Evolutionary conservation across 2,797 vertebrate species (phyloP).

Genomic region (Muscicapa striata): DNA sequence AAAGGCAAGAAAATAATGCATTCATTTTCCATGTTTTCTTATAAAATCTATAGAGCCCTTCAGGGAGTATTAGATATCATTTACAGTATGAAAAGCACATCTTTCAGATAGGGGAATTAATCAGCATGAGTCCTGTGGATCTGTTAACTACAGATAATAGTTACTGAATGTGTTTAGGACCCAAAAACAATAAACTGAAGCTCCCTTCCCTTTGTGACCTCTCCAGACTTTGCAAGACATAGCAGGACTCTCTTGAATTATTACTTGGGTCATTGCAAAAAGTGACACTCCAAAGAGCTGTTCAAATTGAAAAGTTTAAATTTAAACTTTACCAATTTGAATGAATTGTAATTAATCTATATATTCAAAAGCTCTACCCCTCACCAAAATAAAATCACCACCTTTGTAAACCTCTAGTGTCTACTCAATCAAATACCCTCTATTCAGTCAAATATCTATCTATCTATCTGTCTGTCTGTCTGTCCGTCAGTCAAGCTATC

Average conservation of each 20-base stretch:
- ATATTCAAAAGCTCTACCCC: not conserved
- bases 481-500: not conserved
- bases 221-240: not conserved
- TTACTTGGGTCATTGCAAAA: not conserved
- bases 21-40: constrained; percentile 34
- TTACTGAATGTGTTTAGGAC: not conserved
- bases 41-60: constrained; percentile 1
- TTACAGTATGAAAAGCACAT: not conserved
- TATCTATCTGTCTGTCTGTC: not conserved
- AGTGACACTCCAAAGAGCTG: not conserved
- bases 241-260: not conserved
- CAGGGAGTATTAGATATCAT: not conserved
- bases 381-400: not conserved
- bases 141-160: constrained; percentile 27
- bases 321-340: not conserved
- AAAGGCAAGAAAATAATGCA: constrained; percentile 34
- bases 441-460: not conserved
- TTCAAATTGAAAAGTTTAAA: not conserved
- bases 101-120: constrained; percentile 46
- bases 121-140: not conserved
- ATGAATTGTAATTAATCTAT: not conserved
- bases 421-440: not conserved
- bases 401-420: not conserved
- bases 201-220: not conserved
- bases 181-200: not conserved